Conservation (phyloP, 2,888 invertebrate species). For the Napeogenes inachia region DNA sequence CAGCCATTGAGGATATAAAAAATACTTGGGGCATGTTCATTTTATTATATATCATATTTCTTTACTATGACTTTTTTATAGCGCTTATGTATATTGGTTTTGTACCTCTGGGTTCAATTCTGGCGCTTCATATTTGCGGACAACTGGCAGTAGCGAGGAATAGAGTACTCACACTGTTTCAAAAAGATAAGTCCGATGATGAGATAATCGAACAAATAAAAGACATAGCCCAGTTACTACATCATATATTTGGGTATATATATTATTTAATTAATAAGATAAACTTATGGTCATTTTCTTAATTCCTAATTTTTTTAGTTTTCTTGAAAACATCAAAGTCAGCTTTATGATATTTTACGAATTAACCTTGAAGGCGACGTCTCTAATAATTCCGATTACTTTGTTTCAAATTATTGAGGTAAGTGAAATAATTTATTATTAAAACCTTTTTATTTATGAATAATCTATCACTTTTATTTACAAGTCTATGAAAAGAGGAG, state of each 20-base stretch:
- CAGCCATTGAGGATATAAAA: slow-evolving; percentile 36
- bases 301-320: slow-evolving; percentile 33
- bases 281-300: no score
- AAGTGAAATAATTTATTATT: slow-evolving; percentile 11
- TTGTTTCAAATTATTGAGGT: slow-evolving; percentile 41
- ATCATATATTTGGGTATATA: no score
- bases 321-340: slow-evolving; percentile 35
- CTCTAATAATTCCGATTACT: slow-evolving; percentile 39
- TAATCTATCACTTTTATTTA: slow-evolving; percentile 8
- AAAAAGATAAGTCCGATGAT: slow-evolving; percentile 21
- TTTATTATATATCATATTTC: slow-evolving; percentile 17
- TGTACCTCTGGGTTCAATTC: slow-evolving; percentile 48
- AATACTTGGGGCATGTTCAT: slow-evolving; percentile 31
- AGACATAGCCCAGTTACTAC: no score
- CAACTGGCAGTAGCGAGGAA: slow-evolving; percentile 45
- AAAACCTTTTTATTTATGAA: slow-evolving; percentile 10
- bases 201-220: slow-evolving; percentile 34
- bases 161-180: slow-evolving; percentile 38
- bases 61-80: slow-evolving; percentile 31
- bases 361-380: slow-evolving; percentile 34
- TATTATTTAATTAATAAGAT: no score
- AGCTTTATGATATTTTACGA: slow-evolving; percentile 32
- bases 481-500: slow-evolving; percentile 32
- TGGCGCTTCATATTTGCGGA: slow-evolving; percentile 50
- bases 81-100: slow-evolving; percentile 38